phyloP scores from a whole-genome alignment of 2,888 invertebrate species.

The Glomeris marginata region DNA sequence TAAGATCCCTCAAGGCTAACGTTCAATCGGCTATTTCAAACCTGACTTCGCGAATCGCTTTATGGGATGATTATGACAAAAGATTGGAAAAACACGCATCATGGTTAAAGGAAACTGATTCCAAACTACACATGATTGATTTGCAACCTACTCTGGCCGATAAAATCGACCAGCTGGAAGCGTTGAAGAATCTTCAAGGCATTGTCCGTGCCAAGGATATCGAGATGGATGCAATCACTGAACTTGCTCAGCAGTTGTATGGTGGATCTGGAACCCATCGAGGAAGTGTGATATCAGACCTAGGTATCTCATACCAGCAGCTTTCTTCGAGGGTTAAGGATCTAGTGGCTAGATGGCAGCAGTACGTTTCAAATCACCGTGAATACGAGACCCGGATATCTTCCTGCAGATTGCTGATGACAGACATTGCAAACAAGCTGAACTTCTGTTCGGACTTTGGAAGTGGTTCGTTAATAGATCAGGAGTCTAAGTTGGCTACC shows the following conservation, averaged over 20 bases:
- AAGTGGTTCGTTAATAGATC: slow-evolving; percentile 64
- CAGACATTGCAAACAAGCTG: slow-evolving; percentile 65
- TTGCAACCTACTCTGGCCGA: slow-evolving; percentile 64
- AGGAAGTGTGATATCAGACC: slow-evolving; percentile 64
- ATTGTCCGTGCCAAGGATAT: slow-evolving; percentile 79
- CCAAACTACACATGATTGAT: slow-evolving; percentile 71
- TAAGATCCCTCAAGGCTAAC: slow-evolving; percentile 35
- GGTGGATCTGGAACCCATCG: slow-evolving; percentile 29
- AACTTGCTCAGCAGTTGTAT: slow-evolving; percentile 52
- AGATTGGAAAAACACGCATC: slow-evolving; percentile 66
- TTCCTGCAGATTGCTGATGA: slow-evolving; percentile 69
- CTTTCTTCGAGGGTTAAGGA: slow-evolving; percentile 83
- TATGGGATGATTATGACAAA: slow-evolving; percentile 78
- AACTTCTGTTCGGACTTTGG: slow-evolving; percentile 70
- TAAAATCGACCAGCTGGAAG: slow-evolving; percentile 35
- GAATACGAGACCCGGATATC: slow-evolving; percentile 67
- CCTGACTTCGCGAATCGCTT: slow-evolving; percentile 43
- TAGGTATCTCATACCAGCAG: slow-evolving; percentile 83
- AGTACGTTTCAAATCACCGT: slow-evolving; percentile 72
- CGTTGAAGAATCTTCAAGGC: slow-evolving; percentile 49
- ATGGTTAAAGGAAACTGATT: slow-evolving; percentile 81
- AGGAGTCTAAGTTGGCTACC: slow-evolving; percentile 66
- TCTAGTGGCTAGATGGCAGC: slow-evolving; percentile 77
- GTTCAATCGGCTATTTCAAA: slow-evolving; percentile 66
- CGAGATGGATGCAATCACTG: slow-evolving; percentile 83